These are phyloP conservation scores for Sarcoramphus papa DNA, from an alignment of 2,797 vertebrate genomes.

Conservation along the genomic window DNA sequence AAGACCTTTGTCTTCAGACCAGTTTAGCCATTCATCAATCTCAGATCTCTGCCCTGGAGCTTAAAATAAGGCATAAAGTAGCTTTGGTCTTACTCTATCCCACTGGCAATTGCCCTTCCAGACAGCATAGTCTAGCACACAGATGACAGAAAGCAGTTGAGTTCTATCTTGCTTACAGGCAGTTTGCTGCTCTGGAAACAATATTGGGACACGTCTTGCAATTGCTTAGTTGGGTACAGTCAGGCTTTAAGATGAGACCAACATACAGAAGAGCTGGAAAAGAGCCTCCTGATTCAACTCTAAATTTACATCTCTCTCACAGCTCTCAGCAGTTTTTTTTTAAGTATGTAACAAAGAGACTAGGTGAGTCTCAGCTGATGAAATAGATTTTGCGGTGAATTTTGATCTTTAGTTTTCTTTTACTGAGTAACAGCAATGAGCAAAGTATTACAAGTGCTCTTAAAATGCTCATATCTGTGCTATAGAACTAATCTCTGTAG, in stretches of 20 bases:
- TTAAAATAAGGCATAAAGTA: not conserved
- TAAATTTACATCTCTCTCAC: not conserved
- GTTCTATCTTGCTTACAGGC: not conserved
- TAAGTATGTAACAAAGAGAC: not conserved
- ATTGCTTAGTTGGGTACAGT: not conserved
- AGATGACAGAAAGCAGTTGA: not conserved
- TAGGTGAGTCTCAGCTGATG: not conserved
- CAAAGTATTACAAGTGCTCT: not conserved
- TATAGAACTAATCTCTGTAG: not conserved
- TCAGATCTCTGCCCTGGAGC: not conserved
- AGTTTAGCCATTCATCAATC: not conserved
- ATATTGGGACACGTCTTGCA: not conserved
- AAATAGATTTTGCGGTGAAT: not conserved
- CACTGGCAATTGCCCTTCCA: not conserved
- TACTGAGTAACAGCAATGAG: not conserved
- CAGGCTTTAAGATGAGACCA: not conserved
- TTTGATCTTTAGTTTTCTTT: not conserved
- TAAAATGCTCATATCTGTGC: not conserved
- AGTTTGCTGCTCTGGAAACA: not conserved
- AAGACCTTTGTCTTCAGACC: not conserved
- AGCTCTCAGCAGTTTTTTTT: not conserved
- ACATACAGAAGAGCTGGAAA: not conserved
- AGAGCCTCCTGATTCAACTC: not conserved
- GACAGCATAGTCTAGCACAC: not conserved
- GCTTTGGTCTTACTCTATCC: not conserved